Conservation (phyloP, 2,113 vertebrate species). For the Dasyprocta punctata region DNA sequence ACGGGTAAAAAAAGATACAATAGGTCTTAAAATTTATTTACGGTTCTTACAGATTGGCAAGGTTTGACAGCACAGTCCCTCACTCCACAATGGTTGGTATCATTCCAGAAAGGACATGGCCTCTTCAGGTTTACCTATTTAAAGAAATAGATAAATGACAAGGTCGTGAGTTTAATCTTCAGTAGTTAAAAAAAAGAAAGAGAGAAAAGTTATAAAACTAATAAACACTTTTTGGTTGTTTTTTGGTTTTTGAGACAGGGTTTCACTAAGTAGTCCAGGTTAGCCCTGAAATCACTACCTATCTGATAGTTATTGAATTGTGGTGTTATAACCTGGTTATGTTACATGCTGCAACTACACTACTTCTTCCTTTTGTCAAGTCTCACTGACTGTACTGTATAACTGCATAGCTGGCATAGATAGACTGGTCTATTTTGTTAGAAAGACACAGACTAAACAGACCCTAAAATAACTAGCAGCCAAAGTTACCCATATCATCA, state of each 20-base stretch:
- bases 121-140: slow-evolving; percentile 95
- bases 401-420: not conserved
- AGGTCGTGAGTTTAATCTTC: too few relatives aligned
- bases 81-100: slow-evolving; percentile 91
- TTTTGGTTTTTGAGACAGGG: not conserved
- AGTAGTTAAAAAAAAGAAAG: slow-evolving; percentile 57
- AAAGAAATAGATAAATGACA: too few relatives aligned
- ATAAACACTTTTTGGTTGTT: not conserved
- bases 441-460: not conserved
- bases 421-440: not conserved
- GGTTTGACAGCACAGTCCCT: slow-evolving; percentile 93
- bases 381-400: not conserved
- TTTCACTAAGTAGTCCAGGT: not conserved
- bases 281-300: not conserved
- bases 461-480: not conserved
- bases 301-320: not conserved
- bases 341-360: not conserved
- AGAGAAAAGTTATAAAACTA: slow-evolving; percentile 13
- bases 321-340: not conserved
- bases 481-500: not conserved
- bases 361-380: not conserved
- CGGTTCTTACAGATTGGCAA: slow-evolving; percentile 91
- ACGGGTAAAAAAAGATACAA: not conserved
- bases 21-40: not conserved
- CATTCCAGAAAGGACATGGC: slow-evolving; percentile 95